Base-by-base conservation (phyloP, 2,113 vertebrate genomes). In the Gobio gobio region DNA sequence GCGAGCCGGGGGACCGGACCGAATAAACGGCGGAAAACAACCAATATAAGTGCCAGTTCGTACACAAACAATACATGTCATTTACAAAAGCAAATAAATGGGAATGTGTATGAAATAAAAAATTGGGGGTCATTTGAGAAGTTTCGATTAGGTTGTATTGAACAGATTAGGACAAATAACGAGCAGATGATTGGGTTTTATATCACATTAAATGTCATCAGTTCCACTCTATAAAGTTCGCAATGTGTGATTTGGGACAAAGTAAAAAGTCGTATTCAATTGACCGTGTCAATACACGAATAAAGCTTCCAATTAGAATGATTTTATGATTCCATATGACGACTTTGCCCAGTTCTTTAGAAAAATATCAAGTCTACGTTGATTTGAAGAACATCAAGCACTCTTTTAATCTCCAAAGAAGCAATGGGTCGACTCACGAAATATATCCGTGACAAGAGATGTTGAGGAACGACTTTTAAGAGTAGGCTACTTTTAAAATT, bases 221-320 rank as follows among this genome's bases (percentile, higher is more conserved):
- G 70, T 74, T 74, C 22, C 70, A 74, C 70, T 26, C 70, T 49
- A 49, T 74, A 74, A 74, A 74, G n/a, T 74, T 49, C n/a, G 40
- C 70, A 24, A 78, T 40, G 76, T 78, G 36, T 78, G 36, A 61
- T 59, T 78, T 78, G 54, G 18, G 4, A 43, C 36, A 16, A 78
- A 78, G 76, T 61, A 40, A 24, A 78, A 78, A 40, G 3, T n/a
- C 56, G 24, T 36, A 9, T 22, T 61, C 10, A 36, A 29, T 24
- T 20, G 9, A 20, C 29, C 3, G 33, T n/a, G 22, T 78, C 5
- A 24, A 43, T 6, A 10, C 29, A 10, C 8, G 33, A 68, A 36
- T 68, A 22, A 70, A 70, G 4, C 18, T 43, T 70, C 4, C 4
- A 43, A 70, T n/a, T 70, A n/a, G 14, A 70, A 40, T 9, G 18